Evolutionary conservation across 2,888 invertebrate genomes (phyloP).

Genomic region (Sycophila texana): DNA sequence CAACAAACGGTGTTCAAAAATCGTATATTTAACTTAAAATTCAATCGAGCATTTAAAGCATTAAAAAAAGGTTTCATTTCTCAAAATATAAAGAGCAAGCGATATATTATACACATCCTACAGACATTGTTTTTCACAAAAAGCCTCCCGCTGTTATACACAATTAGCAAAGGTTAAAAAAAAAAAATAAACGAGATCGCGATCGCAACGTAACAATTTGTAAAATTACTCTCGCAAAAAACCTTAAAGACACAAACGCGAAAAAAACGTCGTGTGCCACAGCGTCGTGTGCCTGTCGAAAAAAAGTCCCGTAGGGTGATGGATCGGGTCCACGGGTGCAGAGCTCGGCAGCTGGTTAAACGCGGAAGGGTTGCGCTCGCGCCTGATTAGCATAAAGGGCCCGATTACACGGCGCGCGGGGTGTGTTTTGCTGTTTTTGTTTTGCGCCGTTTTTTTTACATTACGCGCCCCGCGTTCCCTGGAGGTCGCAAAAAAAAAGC

Average conservation of each 20-base stretch:
- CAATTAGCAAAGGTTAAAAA: neutral
- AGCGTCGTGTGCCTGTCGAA: neutral
- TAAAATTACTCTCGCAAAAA: neutral
- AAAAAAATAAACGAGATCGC: neutral
- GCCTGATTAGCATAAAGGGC: slow-evolving; percentile 72
- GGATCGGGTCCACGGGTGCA: slow-evolving; percentile 1
- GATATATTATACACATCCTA: no score
- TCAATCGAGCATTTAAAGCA: no score
- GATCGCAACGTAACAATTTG: neutral
- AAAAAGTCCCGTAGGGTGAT: neutral
- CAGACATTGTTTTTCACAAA: no score
- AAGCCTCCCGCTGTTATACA: no score
- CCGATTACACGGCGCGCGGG: slow-evolving; percentile 68
- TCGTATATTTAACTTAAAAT: no score
- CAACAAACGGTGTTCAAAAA: neutral
- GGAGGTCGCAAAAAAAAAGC: no score
- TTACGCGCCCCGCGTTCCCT: neutral
- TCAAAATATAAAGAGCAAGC: no score
- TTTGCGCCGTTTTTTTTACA: slow-evolving; percentile 7
- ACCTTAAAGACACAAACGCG: neutral
- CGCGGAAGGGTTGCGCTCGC: slow-evolving; percentile 69
- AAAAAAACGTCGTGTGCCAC: neutral
- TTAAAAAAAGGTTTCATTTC: no score
- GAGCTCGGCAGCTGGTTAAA: slow-evolving; percentile 71
- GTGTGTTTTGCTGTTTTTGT: slow-evolving; percentile 53